Evolutionary conservation across 2,113 vertebrate species (phyloP).

Genomic region (Pithys albifrons): DNA sequence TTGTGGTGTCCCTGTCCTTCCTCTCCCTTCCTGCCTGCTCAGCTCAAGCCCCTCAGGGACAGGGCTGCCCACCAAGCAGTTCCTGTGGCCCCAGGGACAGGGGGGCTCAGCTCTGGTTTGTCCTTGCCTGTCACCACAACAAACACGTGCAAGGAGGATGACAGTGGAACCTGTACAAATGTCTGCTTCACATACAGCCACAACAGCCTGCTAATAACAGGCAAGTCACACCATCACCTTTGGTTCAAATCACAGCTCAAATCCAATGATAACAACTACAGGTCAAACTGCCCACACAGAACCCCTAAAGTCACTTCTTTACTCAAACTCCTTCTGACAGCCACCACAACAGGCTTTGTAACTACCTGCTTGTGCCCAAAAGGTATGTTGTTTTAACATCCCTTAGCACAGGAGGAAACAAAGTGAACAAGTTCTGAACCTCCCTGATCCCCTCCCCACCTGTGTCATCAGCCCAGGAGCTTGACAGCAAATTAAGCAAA

Average conservation of each 20-base stretch:
- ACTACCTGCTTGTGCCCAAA: neutral
- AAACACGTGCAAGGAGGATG: neutral
- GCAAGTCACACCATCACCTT: neutral
- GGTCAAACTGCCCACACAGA: neutral
- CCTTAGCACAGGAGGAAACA: neutral
- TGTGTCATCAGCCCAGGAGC: neutral
- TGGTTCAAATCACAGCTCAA: neutral
- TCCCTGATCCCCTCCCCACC: neutral
- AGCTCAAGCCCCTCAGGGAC: neutral
- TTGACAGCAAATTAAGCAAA: neutral
- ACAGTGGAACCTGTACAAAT: neutral
- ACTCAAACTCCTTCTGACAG: neutral
- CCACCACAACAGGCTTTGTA: neutral
- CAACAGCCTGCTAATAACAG: neutral
- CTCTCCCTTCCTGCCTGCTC: neutral
- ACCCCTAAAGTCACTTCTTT: neutral
- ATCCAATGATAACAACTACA: neutral
- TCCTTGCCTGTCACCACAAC: neutral
- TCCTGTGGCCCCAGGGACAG: neutral
- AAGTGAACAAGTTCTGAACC: neutral
- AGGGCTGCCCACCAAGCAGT: neutral
- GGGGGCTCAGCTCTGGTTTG: neutral
- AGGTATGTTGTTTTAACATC: neutral
- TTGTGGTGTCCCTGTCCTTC: neutral
- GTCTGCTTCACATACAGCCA: rapidly evolving